Conservation (phyloP, 2,113 vertebrate species). For the Cynocephalus volans region DNA sequence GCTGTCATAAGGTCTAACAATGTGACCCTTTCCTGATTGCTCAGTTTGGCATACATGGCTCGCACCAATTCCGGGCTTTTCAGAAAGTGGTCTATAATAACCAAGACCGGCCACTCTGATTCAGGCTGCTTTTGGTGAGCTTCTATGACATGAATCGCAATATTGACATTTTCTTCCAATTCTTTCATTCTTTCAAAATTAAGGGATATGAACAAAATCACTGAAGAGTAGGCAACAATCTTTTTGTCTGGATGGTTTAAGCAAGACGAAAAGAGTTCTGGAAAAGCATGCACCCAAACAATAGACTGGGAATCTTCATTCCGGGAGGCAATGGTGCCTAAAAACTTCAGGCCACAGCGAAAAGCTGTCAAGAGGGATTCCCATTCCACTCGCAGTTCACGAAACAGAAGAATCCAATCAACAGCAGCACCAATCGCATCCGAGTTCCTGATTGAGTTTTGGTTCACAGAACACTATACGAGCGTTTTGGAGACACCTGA, state of each 20-base stretch:
- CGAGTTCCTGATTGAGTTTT: slow-evolving; percentile 92
- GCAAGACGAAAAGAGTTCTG: slow-evolving; percentile 91
- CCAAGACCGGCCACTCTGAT: slow-evolving; percentile 93
- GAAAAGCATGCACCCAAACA: slow-evolving; percentile 92
- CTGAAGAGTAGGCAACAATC: slow-evolving; percentile 91
- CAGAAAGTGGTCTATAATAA: slow-evolving; percentile 87
- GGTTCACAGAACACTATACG: slow-evolving; percentile 94
- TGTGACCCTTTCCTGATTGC: slow-evolving; percentile 93
- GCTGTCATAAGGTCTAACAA: slow-evolving; percentile 93
- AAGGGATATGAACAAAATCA: slow-evolving; percentile 96
- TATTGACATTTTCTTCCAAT: slow-evolving; percentile 88
- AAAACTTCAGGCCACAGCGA: slow-evolving; percentile 96
- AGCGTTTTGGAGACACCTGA: slow-evolving; percentile 95
- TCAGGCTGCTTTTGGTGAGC: slow-evolving; percentile 92
- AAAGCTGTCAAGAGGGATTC: slow-evolving; percentile 91
- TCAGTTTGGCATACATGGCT: slow-evolving; percentile 94
- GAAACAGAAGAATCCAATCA: slow-evolving; percentile 87
- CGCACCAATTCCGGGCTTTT: slow-evolving; percentile 92
- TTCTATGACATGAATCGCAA: slow-evolving; percentile 91
- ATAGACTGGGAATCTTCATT: slow-evolving; percentile 94
- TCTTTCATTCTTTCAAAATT: slow-evolving; percentile 91
- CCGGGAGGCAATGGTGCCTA: slow-evolving; percentile 96
- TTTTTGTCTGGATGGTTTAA: slow-evolving; percentile 92
- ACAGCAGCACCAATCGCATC: slow-evolving; percentile 86
- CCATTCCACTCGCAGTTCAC: slow-evolving; percentile 83